Evolutionary conservation across 2,797 vertebrate genomes (phyloP).

Genomic region (Naso thynnoides): DNA sequence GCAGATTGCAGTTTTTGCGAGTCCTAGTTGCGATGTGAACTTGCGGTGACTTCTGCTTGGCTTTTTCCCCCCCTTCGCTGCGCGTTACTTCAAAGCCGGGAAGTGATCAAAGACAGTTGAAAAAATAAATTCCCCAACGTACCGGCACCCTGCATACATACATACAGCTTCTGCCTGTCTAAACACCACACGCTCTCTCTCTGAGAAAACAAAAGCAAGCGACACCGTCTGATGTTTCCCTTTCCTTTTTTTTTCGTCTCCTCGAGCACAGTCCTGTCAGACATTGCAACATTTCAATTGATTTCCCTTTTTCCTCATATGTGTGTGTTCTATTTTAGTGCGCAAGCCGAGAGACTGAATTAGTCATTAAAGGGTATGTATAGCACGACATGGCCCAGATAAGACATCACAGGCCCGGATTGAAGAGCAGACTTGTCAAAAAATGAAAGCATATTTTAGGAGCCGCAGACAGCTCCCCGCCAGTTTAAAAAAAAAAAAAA

Average conservation of each 20-base stretch:
- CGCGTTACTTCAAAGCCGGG: constrained; percentile 89
- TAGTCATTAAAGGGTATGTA: constrained; percentile 82
- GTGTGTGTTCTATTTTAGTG: constrained; percentile 78
- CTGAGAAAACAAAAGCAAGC: constrained; percentile 85
- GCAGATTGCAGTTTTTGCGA: constrained; percentile 76
- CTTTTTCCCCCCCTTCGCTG: constrained; percentile 75
- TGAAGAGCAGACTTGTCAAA: constrained; percentile 78
- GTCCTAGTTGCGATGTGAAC: constrained; percentile 84
- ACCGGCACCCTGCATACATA: constrained; percentile 80
- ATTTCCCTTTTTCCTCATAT: constrained; percentile 65
- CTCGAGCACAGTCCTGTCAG: constrained; percentile 81
- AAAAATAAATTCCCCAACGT: constrained; percentile 84
- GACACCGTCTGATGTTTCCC: constrained; percentile 80
- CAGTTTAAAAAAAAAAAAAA: constrained; percentile 40
- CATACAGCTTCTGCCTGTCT: constrained; percentile 75
- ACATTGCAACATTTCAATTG: constrained; percentile 82
- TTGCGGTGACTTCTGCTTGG: constrained; percentile 83
- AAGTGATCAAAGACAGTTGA: constrained; percentile 88
- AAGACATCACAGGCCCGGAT: constrained; percentile 75
- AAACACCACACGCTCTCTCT: constrained; percentile 51
- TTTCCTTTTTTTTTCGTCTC: constrained; percentile 51
- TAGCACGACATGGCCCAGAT: constrained; percentile 81
- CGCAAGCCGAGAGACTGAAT: constrained; percentile 76
- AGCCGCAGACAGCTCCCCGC: constrained; percentile 61
- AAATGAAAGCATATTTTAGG: constrained; percentile 74